Evolutionary conservation across 2,113 vertebrate species (phyloP).

Genomic region (Acrocephalus kingi): DNA sequence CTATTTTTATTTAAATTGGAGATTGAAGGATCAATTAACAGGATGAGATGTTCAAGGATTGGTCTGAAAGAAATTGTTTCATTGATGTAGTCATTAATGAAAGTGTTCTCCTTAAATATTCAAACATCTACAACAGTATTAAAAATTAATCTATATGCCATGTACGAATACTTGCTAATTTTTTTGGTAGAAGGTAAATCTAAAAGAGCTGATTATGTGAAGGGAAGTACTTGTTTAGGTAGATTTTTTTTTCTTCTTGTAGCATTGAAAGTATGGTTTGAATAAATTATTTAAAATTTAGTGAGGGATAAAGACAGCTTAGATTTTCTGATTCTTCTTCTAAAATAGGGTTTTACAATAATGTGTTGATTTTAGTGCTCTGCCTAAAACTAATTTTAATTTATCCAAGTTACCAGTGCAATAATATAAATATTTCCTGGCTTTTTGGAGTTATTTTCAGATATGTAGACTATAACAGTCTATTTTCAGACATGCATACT

Average conservation of each 20-base stretch:
- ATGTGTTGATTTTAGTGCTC: not conserved
- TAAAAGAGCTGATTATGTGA: not conserved
- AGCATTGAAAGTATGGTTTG: not conserved
- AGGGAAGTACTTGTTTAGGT: not conserved
- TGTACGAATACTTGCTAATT: fast-evolving
- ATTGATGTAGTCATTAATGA: slow-evolving; percentile 25
- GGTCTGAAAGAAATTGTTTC: not conserved
- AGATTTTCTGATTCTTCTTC: not conserved
- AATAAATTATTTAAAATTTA: slow-evolving; percentile 1
- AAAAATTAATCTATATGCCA: not conserved
- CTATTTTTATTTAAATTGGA: slow-evolving; percentile 45
- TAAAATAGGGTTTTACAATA: not conserved
- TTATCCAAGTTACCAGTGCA: not conserved
- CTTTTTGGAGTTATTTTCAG: not conserved
- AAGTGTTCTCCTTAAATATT: slow-evolving; percentile 13
- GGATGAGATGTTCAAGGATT: slow-evolving; percentile 23
- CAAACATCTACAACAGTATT: not conserved
- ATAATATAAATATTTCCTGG: not conserved
- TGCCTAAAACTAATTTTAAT: not conserved
- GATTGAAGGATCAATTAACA: not conserved
- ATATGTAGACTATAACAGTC: not conserved
- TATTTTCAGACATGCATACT: not conserved
- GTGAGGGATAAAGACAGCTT: not conserved
- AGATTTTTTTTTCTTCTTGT: not conserved
- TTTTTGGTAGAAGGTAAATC: not conserved